phyloP scores from a whole-genome alignment of 2,113 vertebrate genomes.

The Isurus oxyrinchus region DNA sequence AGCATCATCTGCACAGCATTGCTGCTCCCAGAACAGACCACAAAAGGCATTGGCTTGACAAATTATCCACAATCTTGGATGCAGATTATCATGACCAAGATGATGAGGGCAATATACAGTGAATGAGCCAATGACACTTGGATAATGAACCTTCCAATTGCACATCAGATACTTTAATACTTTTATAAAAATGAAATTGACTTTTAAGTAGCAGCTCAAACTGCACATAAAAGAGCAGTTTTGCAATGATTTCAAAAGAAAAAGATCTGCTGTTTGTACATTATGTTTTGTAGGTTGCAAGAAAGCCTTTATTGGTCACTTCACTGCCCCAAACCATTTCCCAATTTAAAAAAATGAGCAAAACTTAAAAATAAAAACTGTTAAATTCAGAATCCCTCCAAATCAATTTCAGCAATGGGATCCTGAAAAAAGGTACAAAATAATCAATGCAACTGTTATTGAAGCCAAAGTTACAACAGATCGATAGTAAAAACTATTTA shows the following conservation, averaged over 20 bases:
- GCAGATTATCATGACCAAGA: neutral
- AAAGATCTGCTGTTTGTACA: neutral
- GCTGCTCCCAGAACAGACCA: neutral
- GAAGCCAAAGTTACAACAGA: neutral
- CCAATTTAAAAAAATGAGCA: neutral
- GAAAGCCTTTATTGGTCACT: neutral
- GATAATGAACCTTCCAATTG: neutral
- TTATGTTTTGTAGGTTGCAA: neutral
- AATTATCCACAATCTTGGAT: neutral
- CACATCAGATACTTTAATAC: neutral
- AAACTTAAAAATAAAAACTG: neutral
- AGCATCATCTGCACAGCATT: neutral
- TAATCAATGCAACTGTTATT: slow-evolving; percentile 16
- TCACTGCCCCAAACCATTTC: neutral
- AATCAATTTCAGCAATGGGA: neutral
- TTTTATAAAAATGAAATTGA: neutral
- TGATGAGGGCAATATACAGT: neutral
- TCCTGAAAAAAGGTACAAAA: neutral
- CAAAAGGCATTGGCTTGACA: neutral
- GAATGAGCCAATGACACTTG: neutral
- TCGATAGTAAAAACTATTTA: neutral
- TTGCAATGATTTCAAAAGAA: neutral
- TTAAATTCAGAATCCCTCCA: slow-evolving; percentile 1
- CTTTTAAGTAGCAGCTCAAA: neutral
- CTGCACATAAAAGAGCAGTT: neutral